Percentiles rank a stretch among this genome's conserved stretches.
These are phyloP conservation scores for Biston betularia DNA, from an alignment of 2,888 invertebrate genomes.

Conservation along the genomic window DNA sequence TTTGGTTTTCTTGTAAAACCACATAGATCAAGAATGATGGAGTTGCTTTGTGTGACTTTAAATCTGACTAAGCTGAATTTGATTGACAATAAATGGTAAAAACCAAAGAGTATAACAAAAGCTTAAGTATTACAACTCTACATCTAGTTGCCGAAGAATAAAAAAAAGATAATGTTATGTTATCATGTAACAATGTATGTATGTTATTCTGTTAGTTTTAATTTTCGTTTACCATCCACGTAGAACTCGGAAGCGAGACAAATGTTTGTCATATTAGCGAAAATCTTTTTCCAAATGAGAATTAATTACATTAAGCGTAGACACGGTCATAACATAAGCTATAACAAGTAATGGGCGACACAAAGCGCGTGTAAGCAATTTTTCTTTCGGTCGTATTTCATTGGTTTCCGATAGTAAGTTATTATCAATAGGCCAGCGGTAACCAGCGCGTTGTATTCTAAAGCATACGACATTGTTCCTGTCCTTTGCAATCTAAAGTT, in stretches of 20 bases:
- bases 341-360: slow-evolving; percentile 13
- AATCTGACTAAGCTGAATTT: too few relatives aligned
- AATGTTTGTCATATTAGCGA: not conserved
- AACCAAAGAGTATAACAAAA: too few relatives aligned
- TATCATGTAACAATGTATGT: too few relatives aligned
- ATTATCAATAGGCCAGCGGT: not conserved
- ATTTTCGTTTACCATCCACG: not conserved
- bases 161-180: too few relatives aligned
- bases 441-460: not conserved
- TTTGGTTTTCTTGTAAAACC: too few relatives aligned
- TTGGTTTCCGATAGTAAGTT: slow-evolving; percentile 27
- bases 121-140: too few relatives aligned
- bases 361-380: slow-evolving; percentile 21
- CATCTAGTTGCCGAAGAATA: too few relatives aligned
- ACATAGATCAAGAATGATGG: too few relatives aligned
- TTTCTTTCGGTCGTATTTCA: slow-evolving; percentile 19
- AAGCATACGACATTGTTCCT: not conserved
- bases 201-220: too few relatives aligned
- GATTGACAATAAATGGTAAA: too few relatives aligned
- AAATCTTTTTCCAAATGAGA: slow-evolving; percentile 8
- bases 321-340: slow-evolving; percentile 4
- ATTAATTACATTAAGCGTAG: slow-evolving; percentile 6
- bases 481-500: too few relatives aligned
- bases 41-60: too few relatives aligned
- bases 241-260: not conserved